These are phyloP conservation scores for Paramacrobiotus metropolitanus DNA, from an alignment of 1,140 invertebrate genomes.

Conservation along the genomic window DNA sequence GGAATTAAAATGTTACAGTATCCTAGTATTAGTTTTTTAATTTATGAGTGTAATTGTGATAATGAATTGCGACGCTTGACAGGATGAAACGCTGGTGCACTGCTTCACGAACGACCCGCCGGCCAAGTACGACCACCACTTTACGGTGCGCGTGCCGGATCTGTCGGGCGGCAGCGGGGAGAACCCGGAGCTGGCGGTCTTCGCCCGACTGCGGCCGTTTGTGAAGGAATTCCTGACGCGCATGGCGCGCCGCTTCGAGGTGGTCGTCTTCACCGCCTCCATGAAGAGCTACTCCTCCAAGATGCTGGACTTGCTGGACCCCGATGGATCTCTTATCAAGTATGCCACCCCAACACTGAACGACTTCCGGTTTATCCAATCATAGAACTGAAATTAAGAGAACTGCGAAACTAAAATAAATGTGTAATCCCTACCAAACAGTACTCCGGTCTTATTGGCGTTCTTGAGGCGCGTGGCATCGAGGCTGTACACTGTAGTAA, in stretches of 20 bases:
- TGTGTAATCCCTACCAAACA: no score
- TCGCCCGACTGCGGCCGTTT: constrained; percentile 66
- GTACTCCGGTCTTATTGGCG: no score
- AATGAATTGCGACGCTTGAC: no score
- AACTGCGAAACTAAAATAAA: no score
- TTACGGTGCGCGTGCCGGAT: constrained; percentile 79
- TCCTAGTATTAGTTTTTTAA: no score
- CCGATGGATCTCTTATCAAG: constrained; percentile 63
- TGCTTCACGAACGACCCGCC: constrained; percentile 66
- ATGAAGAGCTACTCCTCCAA: constrained; percentile 89
- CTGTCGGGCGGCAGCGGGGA: constrained; percentile 72
- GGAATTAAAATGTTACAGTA: no score
- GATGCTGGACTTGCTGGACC: constrained; percentile 72
- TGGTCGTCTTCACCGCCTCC: constrained; percentile 84
- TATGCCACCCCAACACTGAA: constrained; percentile 24
- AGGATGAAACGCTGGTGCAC: constrained; percentile 87
- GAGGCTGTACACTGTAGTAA: constrained; percentile 2
- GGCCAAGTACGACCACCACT: constrained; percentile 47
- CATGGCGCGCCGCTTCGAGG: constrained; percentile 71
- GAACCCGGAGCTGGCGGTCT: constrained; percentile 34
- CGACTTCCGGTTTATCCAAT: constrained; percentile 4
- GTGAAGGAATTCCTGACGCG: constrained; percentile 74
- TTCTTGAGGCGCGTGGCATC: no score
- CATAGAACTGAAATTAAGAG: no score
- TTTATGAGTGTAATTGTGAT: no score